Evolutionary conservation across 2,113 vertebrate genomes (phyloP).

Genomic region (Narcine bancroftii): DNA sequence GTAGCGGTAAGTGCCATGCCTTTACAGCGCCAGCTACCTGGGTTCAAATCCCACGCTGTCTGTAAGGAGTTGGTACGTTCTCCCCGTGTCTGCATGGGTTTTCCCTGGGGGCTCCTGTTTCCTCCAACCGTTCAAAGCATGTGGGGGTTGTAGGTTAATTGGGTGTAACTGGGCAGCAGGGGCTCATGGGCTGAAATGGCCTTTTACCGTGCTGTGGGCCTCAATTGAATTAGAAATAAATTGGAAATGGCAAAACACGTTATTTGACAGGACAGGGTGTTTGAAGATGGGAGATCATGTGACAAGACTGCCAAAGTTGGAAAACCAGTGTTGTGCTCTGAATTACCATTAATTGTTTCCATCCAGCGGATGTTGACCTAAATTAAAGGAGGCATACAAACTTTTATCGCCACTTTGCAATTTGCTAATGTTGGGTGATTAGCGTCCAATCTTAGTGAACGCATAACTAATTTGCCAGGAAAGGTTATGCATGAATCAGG

Average conservation of each 20-base stretch:
- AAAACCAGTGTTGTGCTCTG: background rate
- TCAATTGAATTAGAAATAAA: no score
- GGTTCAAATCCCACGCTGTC: no score
- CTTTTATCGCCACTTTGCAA: constrained; percentile 5
- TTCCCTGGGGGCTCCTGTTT: no score
- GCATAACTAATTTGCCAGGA: constrained; percentile 10
- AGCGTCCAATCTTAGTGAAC: background rate
- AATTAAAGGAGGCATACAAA: constrained; percentile 7
- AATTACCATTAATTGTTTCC: constrained; percentile 31
- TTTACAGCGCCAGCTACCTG: no score
- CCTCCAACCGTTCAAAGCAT: no score
- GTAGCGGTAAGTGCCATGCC: no score
- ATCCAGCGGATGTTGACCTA: constrained; percentile 17
- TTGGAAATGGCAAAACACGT: background rate
- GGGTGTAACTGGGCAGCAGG: no score
- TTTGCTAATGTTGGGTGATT: background rate
- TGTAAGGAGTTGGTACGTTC: no score
- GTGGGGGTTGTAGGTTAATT: no score
- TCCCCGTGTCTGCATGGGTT: no score
- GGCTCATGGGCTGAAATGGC: no score
- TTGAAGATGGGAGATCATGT: background rate
- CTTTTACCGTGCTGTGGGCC: no score
- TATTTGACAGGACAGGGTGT: background rate
- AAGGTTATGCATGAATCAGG: constrained; percentile 18
- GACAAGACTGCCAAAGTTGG: background rate